Evolutionary conservation across 2,797 vertebrate genomes (phyloP).

Genomic region (Petrocephalus sullivani): DNA sequence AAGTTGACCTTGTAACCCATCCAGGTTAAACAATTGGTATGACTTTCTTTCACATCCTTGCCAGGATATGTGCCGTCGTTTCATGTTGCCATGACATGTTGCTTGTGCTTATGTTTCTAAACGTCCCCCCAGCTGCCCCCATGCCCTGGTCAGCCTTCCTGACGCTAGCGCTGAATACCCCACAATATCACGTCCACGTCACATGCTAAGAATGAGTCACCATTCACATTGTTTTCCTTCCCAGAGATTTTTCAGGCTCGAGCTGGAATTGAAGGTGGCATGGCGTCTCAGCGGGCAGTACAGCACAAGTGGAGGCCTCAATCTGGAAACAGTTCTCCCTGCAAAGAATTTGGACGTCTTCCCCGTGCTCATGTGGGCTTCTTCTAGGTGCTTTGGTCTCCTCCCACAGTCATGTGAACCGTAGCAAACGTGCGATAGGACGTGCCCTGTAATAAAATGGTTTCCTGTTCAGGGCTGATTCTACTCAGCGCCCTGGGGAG

Average conservation of each 20-base stretch:
- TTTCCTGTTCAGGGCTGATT: not conserved
- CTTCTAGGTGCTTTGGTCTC: not conserved
- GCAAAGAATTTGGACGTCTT: not conserved
- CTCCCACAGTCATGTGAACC: not conserved
- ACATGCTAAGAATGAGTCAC: not conserved
- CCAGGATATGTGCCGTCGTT: not conserved
- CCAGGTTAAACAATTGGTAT: not conserved
- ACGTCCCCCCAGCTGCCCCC: not conserved
- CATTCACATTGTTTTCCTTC: not conserved
- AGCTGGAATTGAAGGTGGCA: conserved; percentile 6
- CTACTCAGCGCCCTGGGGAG: not conserved
- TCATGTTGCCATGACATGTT: not conserved
- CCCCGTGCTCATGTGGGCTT: not conserved
- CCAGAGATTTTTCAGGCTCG: not conserved
- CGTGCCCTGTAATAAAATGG: not conserved
- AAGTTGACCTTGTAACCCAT: not conserved
- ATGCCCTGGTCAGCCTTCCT: not conserved
- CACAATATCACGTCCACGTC: not conserved
- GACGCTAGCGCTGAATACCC: not conserved
- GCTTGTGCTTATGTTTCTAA: not conserved
- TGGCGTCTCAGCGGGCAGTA: not conserved
- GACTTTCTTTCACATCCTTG: not conserved
- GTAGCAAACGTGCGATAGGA: not conserved
- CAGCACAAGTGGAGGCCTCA: not conserved
- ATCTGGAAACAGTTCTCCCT: not conserved